Conservation (phyloP, 2,797 vertebrate species). For the Hylomyscus alleni region DNA sequence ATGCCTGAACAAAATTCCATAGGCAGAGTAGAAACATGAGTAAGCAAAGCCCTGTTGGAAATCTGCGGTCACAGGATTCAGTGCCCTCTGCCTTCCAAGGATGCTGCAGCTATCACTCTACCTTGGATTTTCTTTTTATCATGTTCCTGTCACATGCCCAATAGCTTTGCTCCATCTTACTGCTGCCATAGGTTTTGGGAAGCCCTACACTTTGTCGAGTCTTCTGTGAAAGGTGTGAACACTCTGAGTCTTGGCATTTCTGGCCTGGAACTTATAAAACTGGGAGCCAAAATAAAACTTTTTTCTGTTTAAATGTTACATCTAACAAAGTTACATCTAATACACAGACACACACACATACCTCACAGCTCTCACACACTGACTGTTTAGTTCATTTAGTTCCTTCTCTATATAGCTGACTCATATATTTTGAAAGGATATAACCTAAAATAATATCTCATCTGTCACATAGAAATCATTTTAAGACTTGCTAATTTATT, state of each 20-base stretch:
- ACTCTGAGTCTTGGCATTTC: neutral
- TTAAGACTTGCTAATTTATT: neutral
- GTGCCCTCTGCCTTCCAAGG: too few species aligned
- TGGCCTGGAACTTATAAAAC: neutral
- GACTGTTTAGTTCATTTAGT: neutral
- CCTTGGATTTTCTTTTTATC: neutral
- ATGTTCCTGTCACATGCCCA: neutral
- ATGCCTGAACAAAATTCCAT: neutral
- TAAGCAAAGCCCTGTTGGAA: neutral
- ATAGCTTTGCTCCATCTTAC: neutral
- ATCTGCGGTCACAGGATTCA: neutral
- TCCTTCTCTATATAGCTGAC: neutral
- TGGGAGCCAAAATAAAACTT: neutral
- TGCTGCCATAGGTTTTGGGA: neutral
- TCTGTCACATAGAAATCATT: neutral
- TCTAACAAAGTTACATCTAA: too few species aligned
- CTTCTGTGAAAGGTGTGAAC: neutral
- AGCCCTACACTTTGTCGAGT: neutral
- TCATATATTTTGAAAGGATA: constrained; percentile 4
- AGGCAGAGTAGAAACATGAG: neutral
- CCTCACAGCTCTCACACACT: neutral
- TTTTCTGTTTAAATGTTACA: neutral
- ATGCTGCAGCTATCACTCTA: neutral
- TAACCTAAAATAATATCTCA: constrained; percentile 34
- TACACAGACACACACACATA: neutral